Percentiles rank a stretch among this genome's conserved stretches.
Conservation (phyloP, 37 sponge, comb jelly and placozoan genomes). For the Corticium candelabrum region DNA sequence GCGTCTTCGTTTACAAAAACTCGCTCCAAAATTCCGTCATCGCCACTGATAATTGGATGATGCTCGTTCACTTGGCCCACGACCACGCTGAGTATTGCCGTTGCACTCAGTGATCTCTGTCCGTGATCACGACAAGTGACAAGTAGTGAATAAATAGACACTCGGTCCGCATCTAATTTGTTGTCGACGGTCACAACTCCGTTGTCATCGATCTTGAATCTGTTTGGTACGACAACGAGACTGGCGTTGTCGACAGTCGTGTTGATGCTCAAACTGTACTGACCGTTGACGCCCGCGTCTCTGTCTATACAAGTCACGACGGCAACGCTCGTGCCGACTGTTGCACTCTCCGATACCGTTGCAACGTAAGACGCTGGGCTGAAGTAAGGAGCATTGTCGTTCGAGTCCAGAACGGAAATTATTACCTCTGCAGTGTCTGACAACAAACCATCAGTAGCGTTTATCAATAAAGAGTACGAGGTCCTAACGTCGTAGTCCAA, state of each 20-base stretch:
- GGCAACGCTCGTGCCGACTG: neutral
- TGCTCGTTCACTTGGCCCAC: neutral
- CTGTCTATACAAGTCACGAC: neutral
- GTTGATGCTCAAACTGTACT: constrained; percentile 14
- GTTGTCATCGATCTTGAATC: neutral
- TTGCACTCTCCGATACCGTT: neutral
- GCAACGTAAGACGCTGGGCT: neutral
- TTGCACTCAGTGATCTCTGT: neutral
- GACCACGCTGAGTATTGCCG: neutral
- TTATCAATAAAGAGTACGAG: neutral
- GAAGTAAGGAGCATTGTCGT: constrained; percentile 5
- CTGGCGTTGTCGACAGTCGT: constrained; percentile 22
- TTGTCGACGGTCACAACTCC: neutral
- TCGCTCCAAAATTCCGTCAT: neutral
- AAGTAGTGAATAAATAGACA: neutral
- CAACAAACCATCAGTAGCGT: neutral
- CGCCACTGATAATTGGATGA: neutral
- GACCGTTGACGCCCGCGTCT: constrained; percentile 10
- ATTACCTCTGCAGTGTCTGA: neutral
- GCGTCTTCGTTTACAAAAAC: neutral
- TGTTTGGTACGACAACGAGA: constrained; percentile 27
- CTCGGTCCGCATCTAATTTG: neutral
- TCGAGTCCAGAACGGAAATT: neutral
- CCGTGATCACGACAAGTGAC: neutral
- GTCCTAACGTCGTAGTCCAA: neutral